These are phyloP conservation scores for Drosophila borborema DNA, from an alignment of 2,888 invertebrate genomes.

Conservation along the genomic window DNA sequence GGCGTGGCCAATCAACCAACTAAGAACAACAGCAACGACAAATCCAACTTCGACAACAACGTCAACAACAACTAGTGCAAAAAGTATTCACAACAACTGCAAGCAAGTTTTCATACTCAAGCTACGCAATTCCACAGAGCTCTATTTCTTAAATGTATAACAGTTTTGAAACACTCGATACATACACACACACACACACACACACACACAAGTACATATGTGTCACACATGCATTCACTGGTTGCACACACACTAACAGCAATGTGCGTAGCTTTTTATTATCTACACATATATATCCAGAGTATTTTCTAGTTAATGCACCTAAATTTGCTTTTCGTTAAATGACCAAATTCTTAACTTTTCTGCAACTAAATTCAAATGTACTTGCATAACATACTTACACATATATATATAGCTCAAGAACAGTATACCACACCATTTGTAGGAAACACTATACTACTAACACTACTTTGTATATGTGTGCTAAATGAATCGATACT, in stretches of 20 bases:
- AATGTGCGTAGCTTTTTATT: conserved; percentile 47
- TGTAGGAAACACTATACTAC: not conserved
- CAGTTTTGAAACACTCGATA: conserved; percentile 67
- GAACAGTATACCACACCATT: conserved; percentile 20
- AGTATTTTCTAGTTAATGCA: conserved; percentile 54
- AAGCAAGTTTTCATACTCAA: conserved; percentile 72
- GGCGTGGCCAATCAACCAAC: conserved; percentile 9
- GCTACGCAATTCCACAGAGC: conserved; percentile 72
- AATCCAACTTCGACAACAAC: conserved; percentile 22
- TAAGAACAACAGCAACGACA: conserved; percentile 3
- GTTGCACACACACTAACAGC: conserved; percentile 42
- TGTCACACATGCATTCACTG: conserved; percentile 20
- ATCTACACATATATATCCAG: conserved; percentile 7
- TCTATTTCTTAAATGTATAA: conserved; percentile 74
- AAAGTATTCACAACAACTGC: conserved; percentile 53
- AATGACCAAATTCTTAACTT: conserved; percentile 19
- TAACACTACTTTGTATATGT: conserved; percentile 27
- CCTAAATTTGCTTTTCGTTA: conserved; percentile 38
- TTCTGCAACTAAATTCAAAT: conserved; percentile 19
- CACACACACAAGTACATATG: conserved; percentile 19
- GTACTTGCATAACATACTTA: conserved; percentile 35
- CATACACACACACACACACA: conserved; percentile 25
- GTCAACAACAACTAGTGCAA: conserved; percentile 39
- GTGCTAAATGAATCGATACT: conserved; percentile 34
- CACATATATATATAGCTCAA: not conserved